These are phyloP conservation scores for Sebastes fasciatus DNA, from an alignment of 2,113 vertebrate species.

Conservation along the genomic window DNA sequence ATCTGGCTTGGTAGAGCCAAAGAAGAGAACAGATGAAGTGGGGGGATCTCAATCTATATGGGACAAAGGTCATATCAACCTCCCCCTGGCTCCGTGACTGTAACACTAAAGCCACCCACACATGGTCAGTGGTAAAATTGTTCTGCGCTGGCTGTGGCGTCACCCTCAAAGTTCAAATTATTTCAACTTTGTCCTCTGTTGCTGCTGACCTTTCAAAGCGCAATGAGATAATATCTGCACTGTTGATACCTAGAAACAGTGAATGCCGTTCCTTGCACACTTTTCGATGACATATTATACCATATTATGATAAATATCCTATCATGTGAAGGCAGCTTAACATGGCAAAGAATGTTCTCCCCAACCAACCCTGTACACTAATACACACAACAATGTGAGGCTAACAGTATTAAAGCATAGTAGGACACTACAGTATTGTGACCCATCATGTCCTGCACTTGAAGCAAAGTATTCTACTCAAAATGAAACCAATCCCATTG, in stretches of 20 bases:
- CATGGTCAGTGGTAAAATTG: too few relatives aligned
- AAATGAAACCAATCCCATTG: conserved; percentile 4
- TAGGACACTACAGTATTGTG: background rate
- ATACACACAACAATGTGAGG: background rate
- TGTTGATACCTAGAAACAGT: too few relatives aligned
- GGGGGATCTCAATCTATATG: background rate
- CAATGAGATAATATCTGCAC: too few relatives aligned
- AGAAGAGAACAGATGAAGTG: background rate
- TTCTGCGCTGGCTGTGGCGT: too few relatives aligned
- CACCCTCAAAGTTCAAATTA: too few relatives aligned
- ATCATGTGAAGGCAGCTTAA: too few relatives aligned
- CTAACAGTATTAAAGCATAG: background rate
- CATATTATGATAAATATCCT: too few relatives aligned
- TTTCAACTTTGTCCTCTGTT: too few relatives aligned
- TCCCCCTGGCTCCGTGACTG: background rate
- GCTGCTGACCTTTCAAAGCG: too few relatives aligned
- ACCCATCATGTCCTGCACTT: background rate
- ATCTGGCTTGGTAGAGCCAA: background rate
- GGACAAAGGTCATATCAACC: background rate
- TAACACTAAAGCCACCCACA: too few relatives aligned
- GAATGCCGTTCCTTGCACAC: too few relatives aligned
- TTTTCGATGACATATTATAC: too few relatives aligned
- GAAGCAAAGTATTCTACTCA: background rate
- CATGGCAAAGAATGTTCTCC: background rate
- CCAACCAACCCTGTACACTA: background rate